Conservation (phyloP, 2,888 invertebrate species). For the Fragum fragum region DNA sequence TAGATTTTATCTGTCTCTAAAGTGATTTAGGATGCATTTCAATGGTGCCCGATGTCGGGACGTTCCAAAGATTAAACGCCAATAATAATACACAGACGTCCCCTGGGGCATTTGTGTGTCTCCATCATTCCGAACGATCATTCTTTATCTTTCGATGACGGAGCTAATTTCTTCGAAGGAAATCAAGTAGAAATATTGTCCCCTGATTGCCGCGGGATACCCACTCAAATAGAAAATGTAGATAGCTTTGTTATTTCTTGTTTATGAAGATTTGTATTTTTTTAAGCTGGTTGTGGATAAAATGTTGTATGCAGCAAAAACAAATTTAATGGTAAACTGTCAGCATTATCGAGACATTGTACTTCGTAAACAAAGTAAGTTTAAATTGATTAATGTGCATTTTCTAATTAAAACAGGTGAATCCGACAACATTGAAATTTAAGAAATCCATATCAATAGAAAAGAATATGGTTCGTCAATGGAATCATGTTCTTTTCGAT, state of each 20-base stretch:
- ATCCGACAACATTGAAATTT: no score
- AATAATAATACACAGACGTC: constrained; percentile 16
- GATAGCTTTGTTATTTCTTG: background rate
- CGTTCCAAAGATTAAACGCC: constrained; percentile 2
- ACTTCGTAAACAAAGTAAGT: no score
- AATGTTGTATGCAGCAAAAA: no score
- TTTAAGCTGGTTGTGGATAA: no score
- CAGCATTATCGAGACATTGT: no score
- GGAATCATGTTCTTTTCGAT: no score
- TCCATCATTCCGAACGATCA: constrained; percentile 1
- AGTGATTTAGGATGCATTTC: constrained; percentile 6
- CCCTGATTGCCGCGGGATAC: background rate
- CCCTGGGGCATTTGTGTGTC: background rate
- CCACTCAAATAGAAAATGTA: background rate
- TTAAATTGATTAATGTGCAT: no score
- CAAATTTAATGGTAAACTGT: no score
- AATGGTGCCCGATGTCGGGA: background rate
- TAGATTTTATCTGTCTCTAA: constrained; percentile 2
- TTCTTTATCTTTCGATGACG: constrained; percentile 6
- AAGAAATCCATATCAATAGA: no score
- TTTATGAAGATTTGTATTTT: no score
- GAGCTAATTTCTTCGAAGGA: background rate
- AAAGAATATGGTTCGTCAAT: no score
- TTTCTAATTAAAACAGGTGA: no score
- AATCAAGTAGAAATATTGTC: constrained; percentile 22